Conservation (phyloP, 2,888 invertebrate genomes). For the Scaptomyza reducta region DNA sequence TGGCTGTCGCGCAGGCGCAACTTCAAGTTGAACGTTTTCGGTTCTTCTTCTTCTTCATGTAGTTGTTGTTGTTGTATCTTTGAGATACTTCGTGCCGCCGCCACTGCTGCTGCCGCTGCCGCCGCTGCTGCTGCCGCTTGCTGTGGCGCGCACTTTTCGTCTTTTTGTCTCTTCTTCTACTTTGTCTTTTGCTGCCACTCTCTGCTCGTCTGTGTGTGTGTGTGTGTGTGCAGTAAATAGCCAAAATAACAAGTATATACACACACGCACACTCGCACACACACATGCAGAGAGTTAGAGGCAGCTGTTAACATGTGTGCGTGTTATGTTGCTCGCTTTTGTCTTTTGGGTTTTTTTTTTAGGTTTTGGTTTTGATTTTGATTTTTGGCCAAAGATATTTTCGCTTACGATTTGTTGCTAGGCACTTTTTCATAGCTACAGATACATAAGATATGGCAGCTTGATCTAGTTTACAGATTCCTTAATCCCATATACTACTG, state of each 20-base stretch:
- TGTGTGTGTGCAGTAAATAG: conserved; percentile 18
- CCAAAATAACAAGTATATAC: conserved; percentile 4
- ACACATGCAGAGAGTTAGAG: neutral
- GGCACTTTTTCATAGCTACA: conserved; percentile 21
- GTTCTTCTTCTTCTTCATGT: no score
- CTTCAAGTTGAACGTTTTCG: conserved; percentile 32
- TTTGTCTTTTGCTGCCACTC: conserved; percentile 38
- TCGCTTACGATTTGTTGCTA: conserved; percentile 32
- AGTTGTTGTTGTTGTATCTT: conserved; percentile 55
- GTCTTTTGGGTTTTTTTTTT: conserved; percentile 31
- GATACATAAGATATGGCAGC: neutral
- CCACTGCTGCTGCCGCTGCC: conserved; percentile 33
- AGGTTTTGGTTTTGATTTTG: conserved; percentile 12
- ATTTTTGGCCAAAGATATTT: conserved; percentile 39
- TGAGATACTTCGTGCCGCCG: conserved; percentile 46
- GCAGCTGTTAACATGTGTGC: conserved; percentile 61
- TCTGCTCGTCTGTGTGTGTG: neutral
- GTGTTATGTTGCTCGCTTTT: conserved; percentile 52
- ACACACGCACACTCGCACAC: conserved; percentile 20
- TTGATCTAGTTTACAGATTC: neutral
- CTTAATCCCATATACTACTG: no score
- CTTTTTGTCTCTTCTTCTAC: conserved; percentile 51
- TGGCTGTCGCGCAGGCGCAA: conserved; percentile 54
- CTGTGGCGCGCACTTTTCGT: conserved; percentile 44
- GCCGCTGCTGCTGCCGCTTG: conserved; percentile 42